phyloP scores from a whole-genome alignment of 2,113 vertebrate genomes.

The Takifugu flavidus region DNA sequence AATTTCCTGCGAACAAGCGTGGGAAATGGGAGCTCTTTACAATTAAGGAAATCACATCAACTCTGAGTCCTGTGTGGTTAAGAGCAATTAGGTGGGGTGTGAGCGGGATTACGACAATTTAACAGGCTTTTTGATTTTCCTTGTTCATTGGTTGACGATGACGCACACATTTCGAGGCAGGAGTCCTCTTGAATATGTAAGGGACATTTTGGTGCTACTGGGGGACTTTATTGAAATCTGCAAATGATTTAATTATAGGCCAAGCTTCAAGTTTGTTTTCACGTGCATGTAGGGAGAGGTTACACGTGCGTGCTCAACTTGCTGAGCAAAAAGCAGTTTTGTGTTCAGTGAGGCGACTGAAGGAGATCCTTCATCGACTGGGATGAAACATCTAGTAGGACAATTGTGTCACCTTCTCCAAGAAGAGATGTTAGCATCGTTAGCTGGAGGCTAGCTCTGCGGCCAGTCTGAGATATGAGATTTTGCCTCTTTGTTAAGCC shows the following conservation, averaged over 20 bases:
- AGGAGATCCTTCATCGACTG: too few relatives aligned
- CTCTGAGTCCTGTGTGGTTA: slow-evolving; percentile 51
- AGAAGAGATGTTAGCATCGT: slow-evolving; percentile 7
- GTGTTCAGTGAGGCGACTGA: too few relatives aligned
- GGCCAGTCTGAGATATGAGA: slow-evolving; percentile 27
- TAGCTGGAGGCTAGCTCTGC: slow-evolving; percentile 30
- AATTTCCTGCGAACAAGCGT: slow-evolving; percentile 23
- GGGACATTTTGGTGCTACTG: too few relatives aligned
- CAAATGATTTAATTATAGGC: too few relatives aligned
- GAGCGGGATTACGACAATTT: slow-evolving; percentile 52
- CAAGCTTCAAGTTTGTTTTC: too few relatives aligned
- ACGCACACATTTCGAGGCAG: not conserved
- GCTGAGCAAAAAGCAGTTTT: too few relatives aligned
- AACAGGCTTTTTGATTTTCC: slow-evolving; percentile 32
- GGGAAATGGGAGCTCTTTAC: slow-evolving; percentile 15
- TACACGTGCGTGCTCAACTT: too few relatives aligned
- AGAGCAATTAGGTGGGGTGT: slow-evolving; percentile 50
- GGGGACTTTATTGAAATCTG: too few relatives aligned
- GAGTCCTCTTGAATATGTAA: not conserved
- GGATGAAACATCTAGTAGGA: not conserved
- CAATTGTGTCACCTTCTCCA: not conserved
- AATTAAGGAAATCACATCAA: slow-evolving; percentile 49
- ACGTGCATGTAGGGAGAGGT: too few relatives aligned
- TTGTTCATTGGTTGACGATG: slow-evolving; percentile 23
- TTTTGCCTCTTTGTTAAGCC: slow-evolving; percentile 55